Conservation (phyloP, 1,140 invertebrate species). For the Hyles euphorbiae region DNA sequence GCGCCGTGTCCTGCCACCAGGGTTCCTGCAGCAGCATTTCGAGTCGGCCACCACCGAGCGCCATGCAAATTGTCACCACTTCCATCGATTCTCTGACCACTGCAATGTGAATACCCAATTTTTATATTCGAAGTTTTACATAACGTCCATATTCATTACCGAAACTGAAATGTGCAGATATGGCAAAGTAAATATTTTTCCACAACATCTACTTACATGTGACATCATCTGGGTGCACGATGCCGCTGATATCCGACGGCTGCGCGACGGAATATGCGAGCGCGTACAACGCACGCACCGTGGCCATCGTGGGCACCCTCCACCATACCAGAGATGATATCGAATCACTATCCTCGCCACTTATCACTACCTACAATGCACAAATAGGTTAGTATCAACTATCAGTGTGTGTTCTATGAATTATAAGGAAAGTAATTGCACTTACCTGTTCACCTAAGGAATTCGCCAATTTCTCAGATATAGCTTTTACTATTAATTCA, state of each 20-base stretch:
- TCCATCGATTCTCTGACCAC: slow-evolving; percentile 96
- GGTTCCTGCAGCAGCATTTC: slow-evolving; percentile 84
- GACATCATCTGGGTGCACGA: slow-evolving; percentile 66
- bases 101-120: slow-evolving; percentile 21
- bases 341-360: slow-evolving; percentile 51
- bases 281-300: slow-evolving; percentile 60
- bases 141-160: neutral
- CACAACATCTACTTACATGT: slow-evolving; percentile 42
- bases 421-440: neutral
- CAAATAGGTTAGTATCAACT: neutral
- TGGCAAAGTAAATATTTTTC: too few species aligned
- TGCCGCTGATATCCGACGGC: slow-evolving; percentile 32
- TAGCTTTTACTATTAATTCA: slow-evolving; percentile 72
- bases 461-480: slow-evolving; percentile 86
- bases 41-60: slow-evolving; percentile 88
- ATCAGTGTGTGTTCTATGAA: too few species aligned
- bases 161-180: too few species aligned
- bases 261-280: slow-evolving; percentile 54
- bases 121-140: neutral
- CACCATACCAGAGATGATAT: slow-evolving; percentile 64
- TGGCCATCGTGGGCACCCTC: slow-evolving; percentile 58
- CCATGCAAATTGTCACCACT: slow-evolving; percentile 91
- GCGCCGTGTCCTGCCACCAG: slow-evolving; percentile 90
- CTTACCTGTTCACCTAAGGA: slow-evolving; percentile 79
- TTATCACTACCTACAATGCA: slow-evolving; percentile 46